These are phyloP conservation scores for Epirrita christyi DNA, from an alignment of 2,888 invertebrate genomes.

Conservation along the genomic window DNA sequence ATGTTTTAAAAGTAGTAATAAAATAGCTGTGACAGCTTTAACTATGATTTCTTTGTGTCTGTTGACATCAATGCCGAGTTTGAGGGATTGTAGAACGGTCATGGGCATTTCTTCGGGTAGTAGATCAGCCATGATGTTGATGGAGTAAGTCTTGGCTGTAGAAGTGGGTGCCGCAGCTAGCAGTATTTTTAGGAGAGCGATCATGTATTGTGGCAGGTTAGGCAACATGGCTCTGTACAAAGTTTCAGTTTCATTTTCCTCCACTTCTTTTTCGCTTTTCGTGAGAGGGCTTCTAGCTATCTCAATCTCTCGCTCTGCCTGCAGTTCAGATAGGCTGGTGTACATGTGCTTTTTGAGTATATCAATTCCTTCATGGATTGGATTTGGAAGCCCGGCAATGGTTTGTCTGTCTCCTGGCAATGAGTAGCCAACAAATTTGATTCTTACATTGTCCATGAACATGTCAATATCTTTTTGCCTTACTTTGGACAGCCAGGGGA, in stretches of 20 bases:
- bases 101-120: conserved; percentile 99
- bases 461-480: conserved; percentile 96
- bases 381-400: conserved; percentile 97
- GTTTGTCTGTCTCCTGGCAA: conserved; percentile 94
- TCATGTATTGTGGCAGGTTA: conserved; percentile 98
- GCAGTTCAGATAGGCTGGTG: conserved; percentile 95
- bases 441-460: conserved; percentile 95
- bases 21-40: conserved; percentile 96
- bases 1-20: conserved; percentile 97
- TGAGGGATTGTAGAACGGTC: conserved; percentile 97
- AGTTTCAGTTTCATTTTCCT: conserved; percentile 93
- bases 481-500: conserved; percentile 99
- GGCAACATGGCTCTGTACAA: conserved; percentile 98
- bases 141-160: conserved; percentile 98
- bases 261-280: conserved; percentile 90
- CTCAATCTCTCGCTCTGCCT: conserved; percentile 95
- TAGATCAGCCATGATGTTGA: conserved; percentile 99
- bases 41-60: conserved; percentile 99
- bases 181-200: conserved; percentile 97
- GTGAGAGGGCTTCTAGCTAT: conserved; percentile 96
- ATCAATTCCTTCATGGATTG: conserved; percentile 98
- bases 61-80: conserved; percentile 98
- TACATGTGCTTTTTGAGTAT: conserved; percentile 97
- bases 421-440: conserved; percentile 98
- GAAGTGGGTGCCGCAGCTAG: conserved; percentile 99